Evolutionary conservation across 23 tunicate species (phyloP).

Genomic region (Aplidium turbinatum): DNA sequence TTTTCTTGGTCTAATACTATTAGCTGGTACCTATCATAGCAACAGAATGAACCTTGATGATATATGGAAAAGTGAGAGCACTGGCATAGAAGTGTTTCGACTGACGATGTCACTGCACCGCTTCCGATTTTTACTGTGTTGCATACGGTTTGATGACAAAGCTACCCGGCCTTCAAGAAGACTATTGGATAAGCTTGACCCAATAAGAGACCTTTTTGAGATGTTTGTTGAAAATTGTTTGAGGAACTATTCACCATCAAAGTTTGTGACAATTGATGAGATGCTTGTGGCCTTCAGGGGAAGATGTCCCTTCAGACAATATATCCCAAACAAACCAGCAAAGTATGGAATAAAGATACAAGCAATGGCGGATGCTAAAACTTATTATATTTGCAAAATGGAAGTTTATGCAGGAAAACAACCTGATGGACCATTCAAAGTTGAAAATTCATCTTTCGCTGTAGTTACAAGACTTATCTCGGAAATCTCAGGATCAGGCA

Average conservation of each 20-base stretch:
- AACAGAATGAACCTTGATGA: too few species aligned
- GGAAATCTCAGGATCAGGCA: slow-evolving; percentile 17
- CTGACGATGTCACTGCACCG: slow-evolving; percentile 1
- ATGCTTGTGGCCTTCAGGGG: slow-evolving; percentile 19
- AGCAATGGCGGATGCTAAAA: slow-evolving; percentile 1
- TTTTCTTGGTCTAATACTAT: too few species aligned
- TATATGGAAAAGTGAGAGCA: too few species aligned
- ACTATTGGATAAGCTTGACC: neutral
- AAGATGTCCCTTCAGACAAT: slow-evolving; percentile 5
- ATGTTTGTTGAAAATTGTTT: neutral
- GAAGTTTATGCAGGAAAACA: slow-evolving; percentile 41
- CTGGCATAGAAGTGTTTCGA: slow-evolving; percentile 14
- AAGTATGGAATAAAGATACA: slow-evolving; percentile 26
- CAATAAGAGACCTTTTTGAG: slow-evolving; percentile 13
- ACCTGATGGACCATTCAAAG: slow-evolving; percentile 24
- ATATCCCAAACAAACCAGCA: slow-evolving; percentile 32
- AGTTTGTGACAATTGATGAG: slow-evolving; percentile 21
- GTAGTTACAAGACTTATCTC: neutral
- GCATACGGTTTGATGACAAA: slow-evolving; percentile 8
- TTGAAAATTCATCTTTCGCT: slow-evolving; percentile 2
- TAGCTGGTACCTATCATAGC: too few species aligned
- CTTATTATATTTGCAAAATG: slow-evolving; percentile 21
- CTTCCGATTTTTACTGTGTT: slow-evolving; percentile 16
- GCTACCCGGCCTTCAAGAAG: neutral
- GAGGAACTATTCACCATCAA: slow-evolving; percentile 3